Conservation (phyloP, 2,888 invertebrate genomes). For the Tachystola acroxantha region DNA sequence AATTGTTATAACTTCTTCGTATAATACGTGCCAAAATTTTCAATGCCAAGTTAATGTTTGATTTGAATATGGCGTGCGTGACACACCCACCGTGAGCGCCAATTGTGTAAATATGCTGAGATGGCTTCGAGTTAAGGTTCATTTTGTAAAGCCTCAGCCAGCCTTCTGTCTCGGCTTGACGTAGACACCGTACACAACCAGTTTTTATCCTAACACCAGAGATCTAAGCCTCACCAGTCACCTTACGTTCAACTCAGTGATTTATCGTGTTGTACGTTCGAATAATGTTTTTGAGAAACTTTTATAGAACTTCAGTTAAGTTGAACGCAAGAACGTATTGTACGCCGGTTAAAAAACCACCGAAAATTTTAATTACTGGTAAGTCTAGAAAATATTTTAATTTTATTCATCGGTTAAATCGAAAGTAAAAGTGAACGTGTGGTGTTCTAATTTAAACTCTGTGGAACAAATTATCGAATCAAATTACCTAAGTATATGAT, state of each 20-base stretch:
- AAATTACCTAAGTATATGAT: too few species aligned
- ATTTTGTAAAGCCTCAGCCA: constrained; percentile 23
- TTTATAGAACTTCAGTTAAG: constrained; percentile 35
- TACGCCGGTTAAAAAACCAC: constrained; percentile 42
- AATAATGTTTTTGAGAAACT: constrained; percentile 45
- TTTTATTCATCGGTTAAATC: constrained; percentile 6
- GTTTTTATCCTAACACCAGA: constrained; percentile 40
- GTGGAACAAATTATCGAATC: too few species aligned
- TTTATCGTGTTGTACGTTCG: constrained; percentile 42
- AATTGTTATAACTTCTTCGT: background rate
- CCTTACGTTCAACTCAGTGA: constrained; percentile 40
- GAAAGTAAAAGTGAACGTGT: constrained; percentile 1
- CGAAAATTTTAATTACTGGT: constrained; percentile 80
- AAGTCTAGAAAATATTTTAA: constrained; percentile 30
- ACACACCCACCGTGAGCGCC: constrained; percentile 41
- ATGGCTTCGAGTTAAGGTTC: constrained; percentile 24
- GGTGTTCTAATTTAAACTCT: too few species aligned
- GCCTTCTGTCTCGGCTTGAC: background rate
- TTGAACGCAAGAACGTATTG: constrained; percentile 45
- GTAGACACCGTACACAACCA: constrained; percentile 30
- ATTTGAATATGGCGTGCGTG: constrained; percentile 10
- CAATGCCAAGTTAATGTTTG: constrained; percentile 19
- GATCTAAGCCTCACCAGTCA: constrained; percentile 39
- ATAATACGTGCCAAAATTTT: constrained; percentile 3
- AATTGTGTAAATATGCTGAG: constrained; percentile 10